A percentile compares a stretch with the other conserved stretches of the same genome.
These are phyloP conservation scores for Lampropteryx suffumata DNA, from an alignment of 2,888 invertebrate species.

Conservation along the genomic window DNA sequence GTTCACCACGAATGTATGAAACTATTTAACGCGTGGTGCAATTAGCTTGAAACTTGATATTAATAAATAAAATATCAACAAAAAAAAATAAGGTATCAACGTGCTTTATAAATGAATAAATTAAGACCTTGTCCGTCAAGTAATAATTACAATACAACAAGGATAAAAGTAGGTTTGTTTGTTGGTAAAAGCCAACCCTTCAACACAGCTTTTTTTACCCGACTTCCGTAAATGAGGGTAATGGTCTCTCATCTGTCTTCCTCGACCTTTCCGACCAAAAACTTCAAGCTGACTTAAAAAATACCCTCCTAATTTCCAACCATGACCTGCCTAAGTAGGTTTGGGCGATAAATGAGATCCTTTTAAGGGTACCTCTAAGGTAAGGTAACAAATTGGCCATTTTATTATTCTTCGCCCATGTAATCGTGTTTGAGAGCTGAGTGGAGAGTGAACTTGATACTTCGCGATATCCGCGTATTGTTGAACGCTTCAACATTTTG, in stretches of 20 bases:
- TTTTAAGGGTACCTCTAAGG: conserved; percentile 43
- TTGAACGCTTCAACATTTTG: no score
- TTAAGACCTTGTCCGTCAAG: no score
- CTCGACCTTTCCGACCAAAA: neutral
- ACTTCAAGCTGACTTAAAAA: conserved; percentile 18
- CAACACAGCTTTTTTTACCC: neutral
- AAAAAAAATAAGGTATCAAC: no score
- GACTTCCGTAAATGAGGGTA: no score
- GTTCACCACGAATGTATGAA: no score
- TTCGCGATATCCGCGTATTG: no score
- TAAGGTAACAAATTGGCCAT: conserved; percentile 69
- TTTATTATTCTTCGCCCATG: conserved; percentile 69
- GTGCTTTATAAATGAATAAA: no score
- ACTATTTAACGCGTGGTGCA: no score
- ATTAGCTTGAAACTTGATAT: no score
- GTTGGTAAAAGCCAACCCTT: neutral
- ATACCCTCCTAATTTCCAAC: conserved; percentile 32
- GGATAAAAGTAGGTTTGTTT: no score
- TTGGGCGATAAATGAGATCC: conserved; percentile 53
- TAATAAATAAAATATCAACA: no score
- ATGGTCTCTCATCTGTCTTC: neutral
- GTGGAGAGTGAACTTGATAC: conserved; percentile 25
- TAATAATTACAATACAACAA: no score
- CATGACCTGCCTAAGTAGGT: conserved; percentile 47
- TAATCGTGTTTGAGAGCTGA: conserved; percentile 60